Evolutionary conservation across 2,797 vertebrate genomes (phyloP), one percentile per base, ranked within the genome.

Genomic region (Echeneis naucrates): DNA sequence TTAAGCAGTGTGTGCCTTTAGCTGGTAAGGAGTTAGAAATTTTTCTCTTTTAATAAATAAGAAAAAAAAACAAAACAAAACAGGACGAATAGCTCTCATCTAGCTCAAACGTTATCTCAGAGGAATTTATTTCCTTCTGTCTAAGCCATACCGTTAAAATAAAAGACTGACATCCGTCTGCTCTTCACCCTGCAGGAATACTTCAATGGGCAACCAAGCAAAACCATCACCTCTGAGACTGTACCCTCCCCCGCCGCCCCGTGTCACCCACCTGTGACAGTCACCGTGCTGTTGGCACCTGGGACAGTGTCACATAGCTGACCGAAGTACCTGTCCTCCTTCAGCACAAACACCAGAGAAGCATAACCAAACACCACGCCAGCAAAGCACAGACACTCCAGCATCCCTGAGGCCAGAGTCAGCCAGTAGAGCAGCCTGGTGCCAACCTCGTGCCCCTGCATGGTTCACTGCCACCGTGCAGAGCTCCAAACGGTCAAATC

Each of bases 321-420:
- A 33, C 78, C 2, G 47, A 97, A 98, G 90, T 96, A 98, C 0
- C 66, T 53, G 4, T 96, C 92, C 3, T 77, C 60, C 88, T 97
- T 97, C 75, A 98, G 92, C 74, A 97, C 95, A 35, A 95, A 97
- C 73, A 97, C 94, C 19, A 98, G 91, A 0, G 96, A 96, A 5
- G 95, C 89, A 87, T 94, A 97, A 40, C 97, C 96, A 2, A 97
- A 97, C 80, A 96, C 90, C 72, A 96, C 50, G 0, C 96, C 96
- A 0, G 96, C 93, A 45, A 97, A 97, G 78, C 92, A 93, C 2
- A 97, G 90, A 68, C 96, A 97, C 82, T 97, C 97, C 90, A 97
- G 69, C 53, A 98, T 86, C 55, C 97, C 96, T 0, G 95, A 93
- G 68, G 90, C 38, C 35, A 98, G 72, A 0, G 96, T 97, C 57